Percentiles rank a stretch among this genome's conserved stretches.
Conservation (phyloP, 2,797 vertebrate genomes). For the Spinus pinus region DNA sequence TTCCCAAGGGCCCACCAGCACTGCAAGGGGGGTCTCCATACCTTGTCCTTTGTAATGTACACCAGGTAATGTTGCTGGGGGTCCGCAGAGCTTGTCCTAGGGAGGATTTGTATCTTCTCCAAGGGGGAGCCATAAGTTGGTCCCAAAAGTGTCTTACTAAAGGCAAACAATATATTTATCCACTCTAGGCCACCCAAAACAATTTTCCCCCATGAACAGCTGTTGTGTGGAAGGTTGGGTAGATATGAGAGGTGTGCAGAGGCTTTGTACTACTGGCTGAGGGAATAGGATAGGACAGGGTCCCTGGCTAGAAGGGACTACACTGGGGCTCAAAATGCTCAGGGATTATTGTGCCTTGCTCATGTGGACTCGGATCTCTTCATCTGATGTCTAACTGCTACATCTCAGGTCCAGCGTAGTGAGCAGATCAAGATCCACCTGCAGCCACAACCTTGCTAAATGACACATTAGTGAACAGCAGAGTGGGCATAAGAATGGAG, state of each 20-base stretch:
- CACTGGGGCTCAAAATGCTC: neutral
- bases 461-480: neutral
- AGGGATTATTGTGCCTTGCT: neutral
- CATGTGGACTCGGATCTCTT: neutral
- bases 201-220: neutral
- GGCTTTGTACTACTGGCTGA: neutral
- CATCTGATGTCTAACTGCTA: neutral
- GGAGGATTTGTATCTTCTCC: slow-evolving; percentile 82
- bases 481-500: neutral
- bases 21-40: slow-evolving; percentile 20
- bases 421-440: neutral
- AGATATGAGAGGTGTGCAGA: neutral
- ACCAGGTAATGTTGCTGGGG: slow-evolving; percentile 77
- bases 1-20: neutral
- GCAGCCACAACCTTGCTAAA: neutral
- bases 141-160: slow-evolving; percentile 87
- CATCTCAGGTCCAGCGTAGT: fast-evolving
- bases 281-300: neutral
- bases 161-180: neutral
- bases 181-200: neutral
- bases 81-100: slow-evolving; percentile 35
- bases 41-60: slow-evolving; percentile 90
- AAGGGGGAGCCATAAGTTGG: slow-evolving; percentile 86
- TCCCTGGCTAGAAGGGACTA: neutral
- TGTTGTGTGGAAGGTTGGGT: neutral